These are phyloP conservation scores for Spinus pinus DNA, from an alignment of 2,797 vertebrate species.

Conservation along the genomic window DNA sequence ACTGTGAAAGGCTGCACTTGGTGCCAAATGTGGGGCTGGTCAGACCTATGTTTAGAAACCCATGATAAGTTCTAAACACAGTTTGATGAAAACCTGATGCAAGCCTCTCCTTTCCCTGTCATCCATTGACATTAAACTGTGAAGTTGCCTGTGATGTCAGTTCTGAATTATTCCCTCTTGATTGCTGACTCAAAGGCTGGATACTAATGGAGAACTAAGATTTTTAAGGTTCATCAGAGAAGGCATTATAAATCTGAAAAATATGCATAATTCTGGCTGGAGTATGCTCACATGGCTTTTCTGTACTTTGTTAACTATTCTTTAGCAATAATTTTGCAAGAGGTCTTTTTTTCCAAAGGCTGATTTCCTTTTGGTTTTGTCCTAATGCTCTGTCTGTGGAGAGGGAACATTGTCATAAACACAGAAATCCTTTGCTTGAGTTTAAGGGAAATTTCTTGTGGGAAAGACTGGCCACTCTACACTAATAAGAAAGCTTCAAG, in stretches of 20 bases:
- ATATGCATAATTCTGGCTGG: not conserved
- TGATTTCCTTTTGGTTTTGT: not conserved
- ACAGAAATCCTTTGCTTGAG: not conserved
- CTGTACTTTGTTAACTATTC: not conserved
- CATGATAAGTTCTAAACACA: conserved; percentile 43
- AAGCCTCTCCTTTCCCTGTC: conserved; percentile 47
- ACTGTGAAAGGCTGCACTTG: conserved; percentile 5
- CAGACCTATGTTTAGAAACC: conserved; percentile 62
- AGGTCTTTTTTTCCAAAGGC: not conserved
- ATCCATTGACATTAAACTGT: conserved; percentile 43
- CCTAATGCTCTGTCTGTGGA: not conserved
- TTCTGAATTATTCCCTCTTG: conserved; percentile 61
- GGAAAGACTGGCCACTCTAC: not conserved
- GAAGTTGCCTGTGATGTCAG: conserved; percentile 61
- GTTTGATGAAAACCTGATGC: conserved; percentile 67
- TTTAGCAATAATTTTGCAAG: not conserved
- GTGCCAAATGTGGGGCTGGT: conserved; percentile 41
- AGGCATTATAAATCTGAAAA: conserved; percentile 41
- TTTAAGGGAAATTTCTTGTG: not conserved
- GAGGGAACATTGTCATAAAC: not conserved
- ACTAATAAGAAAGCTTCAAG: not conserved
- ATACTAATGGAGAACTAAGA: not conserved
- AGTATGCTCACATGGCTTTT: not conserved
- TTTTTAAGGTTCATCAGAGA: conserved; percentile 50
- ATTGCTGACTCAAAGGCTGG: conserved; percentile 54